Base-by-base conservation (phyloP, 2,113 vertebrate species). In the Myocastor coypus region DNA sequence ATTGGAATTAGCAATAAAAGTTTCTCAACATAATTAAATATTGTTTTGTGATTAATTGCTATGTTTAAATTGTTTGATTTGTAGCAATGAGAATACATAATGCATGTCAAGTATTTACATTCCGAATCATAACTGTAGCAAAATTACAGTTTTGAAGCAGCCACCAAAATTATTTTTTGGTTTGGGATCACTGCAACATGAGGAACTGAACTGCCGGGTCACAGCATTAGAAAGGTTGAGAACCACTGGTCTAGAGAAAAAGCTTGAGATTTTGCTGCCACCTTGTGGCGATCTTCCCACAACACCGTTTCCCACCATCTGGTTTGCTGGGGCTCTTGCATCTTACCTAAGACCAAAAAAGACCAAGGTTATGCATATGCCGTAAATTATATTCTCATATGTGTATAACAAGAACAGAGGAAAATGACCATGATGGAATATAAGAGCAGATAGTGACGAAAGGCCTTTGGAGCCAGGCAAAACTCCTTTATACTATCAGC, bases 181-280 rank as follows among this genome's bases (percentile, higher is more conserved):
- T n/a, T n/a, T n/a, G n/a, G n/a, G n/a, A n/a, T n/a, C n/a, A n/a
- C n/a, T n/a, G n/a, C n/a, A n/a, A n/a, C n/a, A n/a, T n/a, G n/a
- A n/a, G n/a, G n/a, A n/a, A n/a, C n/a, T n/a, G n/a, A n/a, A n/a
- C n/a, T n/a, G n/a, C n/a, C n/a, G n/a, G n/a, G n/a, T n/a, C n/a
- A n/a, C n/a, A n/a, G n/a, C n/a, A n/a, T n/a, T n/a, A n/a, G n/a
- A n/a, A n/a, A n/a, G n/a, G n/a, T n/a, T n/a, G n/a, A n/a, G n/a
- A n/a, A n/a, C n/a, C n/a, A n/a, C n/a, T n/a, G n/a, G n/a, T n/a
- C 10, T 17, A 32, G 19, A 19, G 26, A 46, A 93, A 90, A 92
- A 73, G 2, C 37, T 80, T 40, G 68, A 63, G 91, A 57, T 52
- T 84, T 59, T 59, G 69, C 69, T 90, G 93, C 91, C 91, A 64